Evolutionary conservation across 2,797 vertebrate species (phyloP), one percentile per base, ranked within the genome.

Genomic region (Darevskia mixta): DNA sequence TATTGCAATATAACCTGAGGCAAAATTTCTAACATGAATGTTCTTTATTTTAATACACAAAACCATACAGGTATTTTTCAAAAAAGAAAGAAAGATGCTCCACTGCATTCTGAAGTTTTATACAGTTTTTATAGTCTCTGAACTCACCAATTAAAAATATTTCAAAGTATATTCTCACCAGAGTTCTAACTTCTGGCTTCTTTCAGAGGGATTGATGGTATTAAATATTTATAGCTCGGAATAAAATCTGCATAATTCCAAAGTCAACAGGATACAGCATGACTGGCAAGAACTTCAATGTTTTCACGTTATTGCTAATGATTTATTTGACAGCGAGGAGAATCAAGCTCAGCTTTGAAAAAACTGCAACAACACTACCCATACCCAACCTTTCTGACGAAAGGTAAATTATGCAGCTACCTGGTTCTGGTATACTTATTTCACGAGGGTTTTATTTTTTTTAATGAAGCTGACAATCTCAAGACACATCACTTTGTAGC

Each of bases 211-310:
- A 87, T 61, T 1, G 3, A 86, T n/a, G 83, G 49, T 3, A 85
- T 87, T 90, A 91, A 92, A 32, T 75, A 86, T 83, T 92, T 76
- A 78, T 9, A 77, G 87, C 81, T 92, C 7, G 2, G 18, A 90
- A 89, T 89, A 86, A 91, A 90, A 75, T 29, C 35, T 75, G 83
- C 76, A 73, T 1, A 80, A 92, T 91, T 76, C 79, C 86, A 71
- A 88, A 85, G 83, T 55, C 61, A 88, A 83, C 82, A 91, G 83
- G 4, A 91, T 66, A 86, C 66, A 61, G 83, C 69, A 75, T 0
- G 4, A 32, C 69, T 41, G 77, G 11, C 73, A 32, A 8, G 82
- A 86, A 85, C 55, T 92, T 91, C 66, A 87, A n/a, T 66, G 87
- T 76, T 0, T 88, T 91, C 49, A 67, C 4, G 72, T 1, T 7